Conservation (phyloP, 1,140 invertebrate species). For the Acromyrmex heyeri region DNA sequence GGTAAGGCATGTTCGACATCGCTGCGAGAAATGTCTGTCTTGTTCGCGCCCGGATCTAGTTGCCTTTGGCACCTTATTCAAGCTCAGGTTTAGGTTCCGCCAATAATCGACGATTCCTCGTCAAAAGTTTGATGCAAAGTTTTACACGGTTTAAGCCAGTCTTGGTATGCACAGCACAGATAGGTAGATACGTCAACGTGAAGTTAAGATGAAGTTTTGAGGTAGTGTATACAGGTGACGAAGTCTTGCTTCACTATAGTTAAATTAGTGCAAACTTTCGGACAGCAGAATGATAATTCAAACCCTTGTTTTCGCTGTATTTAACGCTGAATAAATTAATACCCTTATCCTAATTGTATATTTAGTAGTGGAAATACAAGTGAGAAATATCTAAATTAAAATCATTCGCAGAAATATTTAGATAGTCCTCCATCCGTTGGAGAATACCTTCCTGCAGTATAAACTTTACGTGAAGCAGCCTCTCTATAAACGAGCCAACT, state of each 20-base stretch:
- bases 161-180: conserved; percentile 9
- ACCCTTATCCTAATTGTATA: conserved; percentile 6
- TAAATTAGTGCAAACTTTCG: conserved; percentile 28
- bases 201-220: conserved; percentile 37
- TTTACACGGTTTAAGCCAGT: conserved; percentile 25
- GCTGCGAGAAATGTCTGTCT: conserved; percentile 55
- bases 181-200: conserved; percentile 36
- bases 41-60: conserved; percentile 43
- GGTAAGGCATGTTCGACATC: conserved; percentile 35
- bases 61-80: conserved; percentile 53
- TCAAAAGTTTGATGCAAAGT: conserved; percentile 36
- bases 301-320: background rate
- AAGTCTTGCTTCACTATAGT: conserved; percentile 13
- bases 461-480: conserved; percentile 31
- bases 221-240: background rate
- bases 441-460: conserved; percentile 11
- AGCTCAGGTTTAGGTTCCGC: conserved; percentile 4
- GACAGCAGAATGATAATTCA: conserved; percentile 27
- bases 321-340: conserved; percentile 30
- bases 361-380: background rate
- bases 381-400: conserved; percentile 18
- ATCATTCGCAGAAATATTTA: conserved; percentile 19
- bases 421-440: background rate
- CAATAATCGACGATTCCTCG: conserved; percentile 48
- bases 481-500: conserved; percentile 32